Evolutionary conservation across 2,113 vertebrate species (phyloP).

Genomic region (Rhabdornis inornatus): DNA sequence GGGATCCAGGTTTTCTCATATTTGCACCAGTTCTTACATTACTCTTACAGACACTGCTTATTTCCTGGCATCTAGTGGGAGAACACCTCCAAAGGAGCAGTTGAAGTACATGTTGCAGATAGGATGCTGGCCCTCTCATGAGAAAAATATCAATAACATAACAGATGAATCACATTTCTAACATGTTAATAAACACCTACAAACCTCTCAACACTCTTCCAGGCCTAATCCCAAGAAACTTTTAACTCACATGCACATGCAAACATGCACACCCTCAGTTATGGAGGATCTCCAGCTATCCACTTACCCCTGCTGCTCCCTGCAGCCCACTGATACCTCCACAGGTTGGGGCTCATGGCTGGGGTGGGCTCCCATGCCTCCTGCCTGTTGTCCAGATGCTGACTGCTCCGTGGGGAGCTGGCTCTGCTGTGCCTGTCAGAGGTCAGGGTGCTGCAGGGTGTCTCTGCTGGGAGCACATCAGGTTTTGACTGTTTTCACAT

Average conservation of each 20-base stretch:
- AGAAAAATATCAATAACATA: background rate
- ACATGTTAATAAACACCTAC: background rate
- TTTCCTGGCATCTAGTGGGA: background rate
- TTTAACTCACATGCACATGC: fast-evolving
- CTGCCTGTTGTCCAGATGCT: background rate
- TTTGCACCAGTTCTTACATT: fast-evolving
- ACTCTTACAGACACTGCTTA: background rate
- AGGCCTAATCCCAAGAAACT: background rate
- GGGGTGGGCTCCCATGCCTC: fast-evolving
- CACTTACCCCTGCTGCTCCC: background rate
- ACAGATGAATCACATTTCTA: background rate
- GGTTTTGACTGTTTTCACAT: background rate
- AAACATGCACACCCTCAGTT: fast-evolving
- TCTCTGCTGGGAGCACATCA: background rate
- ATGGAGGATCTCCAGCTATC: background rate
- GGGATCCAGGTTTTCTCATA: background rate
- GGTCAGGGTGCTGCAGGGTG: background rate
- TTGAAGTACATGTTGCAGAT: background rate
- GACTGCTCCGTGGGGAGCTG: fast-evolving
- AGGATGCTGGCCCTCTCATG: background rate
- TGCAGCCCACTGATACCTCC: background rate
- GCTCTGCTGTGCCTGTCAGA: background rate
- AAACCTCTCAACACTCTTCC: background rate
- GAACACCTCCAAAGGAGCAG: background rate
- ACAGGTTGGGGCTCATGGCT: fast-evolving